Base-by-base conservation (phyloP, 2,113 vertebrate genomes). In the Rhabdornis inornatus region DNA sequence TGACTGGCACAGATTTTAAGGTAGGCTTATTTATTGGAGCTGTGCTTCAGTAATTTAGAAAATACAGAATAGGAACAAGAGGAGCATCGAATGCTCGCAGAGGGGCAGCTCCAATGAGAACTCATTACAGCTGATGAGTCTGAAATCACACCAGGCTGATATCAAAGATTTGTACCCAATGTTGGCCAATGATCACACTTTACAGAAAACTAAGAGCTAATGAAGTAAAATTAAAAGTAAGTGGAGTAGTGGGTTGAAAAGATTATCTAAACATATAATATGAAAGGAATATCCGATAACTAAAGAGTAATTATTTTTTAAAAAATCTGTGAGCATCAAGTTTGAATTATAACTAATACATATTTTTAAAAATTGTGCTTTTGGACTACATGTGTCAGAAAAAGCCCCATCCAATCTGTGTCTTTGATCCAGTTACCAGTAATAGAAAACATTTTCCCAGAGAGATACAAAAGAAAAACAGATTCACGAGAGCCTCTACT, bases 21-120 rank as follows among this genome's bases (percentile, higher is more conserved):
- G 61, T 92, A 78, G 44, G 83, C 30, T 84, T 83, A 96, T 97
- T 96, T 97, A 97, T 94, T 92, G 95, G 94, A 96, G 82, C 94
- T 96, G 96, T 95, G 97, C 97, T 97, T 97, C 97, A 97, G 95
- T 94, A 96, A 94, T 94, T 96, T 96, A 96, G 97, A 96, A 97
- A 96, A 97, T 94, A 69, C 71, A 95, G 90, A 95, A 89, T 93
- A 91, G 95, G 87, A 95, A 97, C 95, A 98, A 98, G 97, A 98
- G 90, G 89, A 98, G 94, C 87, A 50, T 96, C 50, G 87, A 97
- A 96, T 81, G 68, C 92, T 94, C 7, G 2, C 57, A 42, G 95
- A 97, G 93, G 94, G 88, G 56, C 92, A 91, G 83, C 77, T 90
- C 85, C 94, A 91, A 77, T 24, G 77, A 91, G 70, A 87, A 90